Percentiles rank a stretch among this genome's conserved stretches.
phyloP scores from a whole-genome alignment of 1,140 invertebrate species.

The Drosophila virilis region DNA sequence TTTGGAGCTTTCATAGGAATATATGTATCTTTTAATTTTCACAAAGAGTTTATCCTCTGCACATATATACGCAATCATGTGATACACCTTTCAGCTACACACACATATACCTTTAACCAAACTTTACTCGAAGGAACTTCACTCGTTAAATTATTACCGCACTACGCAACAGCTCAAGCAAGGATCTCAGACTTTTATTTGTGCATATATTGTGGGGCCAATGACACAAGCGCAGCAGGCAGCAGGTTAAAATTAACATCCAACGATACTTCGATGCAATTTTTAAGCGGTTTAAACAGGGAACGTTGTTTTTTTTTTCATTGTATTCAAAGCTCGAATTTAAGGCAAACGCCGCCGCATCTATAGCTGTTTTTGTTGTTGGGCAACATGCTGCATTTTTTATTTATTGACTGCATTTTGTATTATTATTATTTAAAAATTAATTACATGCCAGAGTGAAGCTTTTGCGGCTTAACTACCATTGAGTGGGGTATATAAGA shows the following conservation, averaged over 20 bases:
- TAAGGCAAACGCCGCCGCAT: constrained; percentile 7
- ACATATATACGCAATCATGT: too few species aligned
- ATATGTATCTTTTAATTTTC: too few species aligned
- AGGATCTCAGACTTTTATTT: too few species aligned
- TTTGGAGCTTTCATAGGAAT: too few species aligned
- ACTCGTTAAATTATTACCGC: too few species aligned
- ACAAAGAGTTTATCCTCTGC: too few species aligned
- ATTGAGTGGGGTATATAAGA: constrained; percentile 15
- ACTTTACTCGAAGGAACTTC: too few species aligned
- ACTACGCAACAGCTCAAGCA: too few species aligned
- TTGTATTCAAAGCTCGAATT: constrained; percentile 13
- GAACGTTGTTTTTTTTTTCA: constrained; percentile 19
- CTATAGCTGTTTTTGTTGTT: constrained; percentile 7
- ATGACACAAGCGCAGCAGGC: neutral
- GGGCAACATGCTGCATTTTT: constrained; percentile 18
- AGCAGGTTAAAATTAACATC: neutral
- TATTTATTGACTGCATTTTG: constrained; percentile 46
- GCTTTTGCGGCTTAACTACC: constrained; percentile 38
- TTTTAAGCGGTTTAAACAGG: constrained; percentile 18
- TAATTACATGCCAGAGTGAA: constrained; percentile 69
- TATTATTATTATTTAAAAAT: constrained; percentile 77
- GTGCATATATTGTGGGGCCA: too few species aligned
- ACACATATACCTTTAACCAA: too few species aligned
- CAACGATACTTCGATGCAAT: neutral
- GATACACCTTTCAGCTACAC: too few species aligned